Base-by-base conservation (phyloP, 23 tunicate species). In the Styela plicata region DNA sequence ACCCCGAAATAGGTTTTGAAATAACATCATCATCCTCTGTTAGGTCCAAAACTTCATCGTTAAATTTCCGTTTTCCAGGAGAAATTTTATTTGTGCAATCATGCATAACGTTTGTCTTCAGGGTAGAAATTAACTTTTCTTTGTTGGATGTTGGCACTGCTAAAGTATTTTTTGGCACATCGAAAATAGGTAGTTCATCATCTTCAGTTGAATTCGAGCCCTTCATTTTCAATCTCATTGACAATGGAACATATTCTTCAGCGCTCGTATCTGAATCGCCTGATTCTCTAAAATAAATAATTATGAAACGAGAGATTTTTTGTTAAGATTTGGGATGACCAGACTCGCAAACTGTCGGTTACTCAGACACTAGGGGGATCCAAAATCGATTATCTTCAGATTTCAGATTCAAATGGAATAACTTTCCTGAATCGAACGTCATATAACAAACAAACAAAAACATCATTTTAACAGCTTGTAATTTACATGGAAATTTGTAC, bases 201-300 rank as follows among this genome's bases (percentile, higher is more conserved):
- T 16, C 36, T 31, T 31, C 44, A 31, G 16, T 73, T 22, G 36
- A n/a, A 32, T n/a, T 73, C 78, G 44, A n/a, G 25, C 44, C 33
- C 78, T 34, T 73, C 44, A 29, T 29, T 29, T 73, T 31, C 22
- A 73, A 73, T 73, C 78, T 73, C 52, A 17, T 36, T 31, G 78
- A 31, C 16, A 73, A 22, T 19, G 78, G 78, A 28, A 73, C 78
- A 73, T 73, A 73, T 73, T 73, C 78, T 1, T 73, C 78, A 28
- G 16, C 78, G 0, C 52, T 73, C 19, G 28, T 73, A 28, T 73
- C 1, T 44, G 57, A 44, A 5, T 44, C 57, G 13, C 7, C 57
- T n/a, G n/a, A n/a, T n/a, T n/a, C n/a, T n/a, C n/a, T n/a, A n/a
- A n/a, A n/a, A n/a, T n/a, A n/a, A n/a, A n/a, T n/a, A n/a, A n/a